These are phyloP conservation scores for Chaetorhynchus papuensis DNA, from an alignment of 2,113 vertebrate species.

Conservation along the genomic window DNA sequence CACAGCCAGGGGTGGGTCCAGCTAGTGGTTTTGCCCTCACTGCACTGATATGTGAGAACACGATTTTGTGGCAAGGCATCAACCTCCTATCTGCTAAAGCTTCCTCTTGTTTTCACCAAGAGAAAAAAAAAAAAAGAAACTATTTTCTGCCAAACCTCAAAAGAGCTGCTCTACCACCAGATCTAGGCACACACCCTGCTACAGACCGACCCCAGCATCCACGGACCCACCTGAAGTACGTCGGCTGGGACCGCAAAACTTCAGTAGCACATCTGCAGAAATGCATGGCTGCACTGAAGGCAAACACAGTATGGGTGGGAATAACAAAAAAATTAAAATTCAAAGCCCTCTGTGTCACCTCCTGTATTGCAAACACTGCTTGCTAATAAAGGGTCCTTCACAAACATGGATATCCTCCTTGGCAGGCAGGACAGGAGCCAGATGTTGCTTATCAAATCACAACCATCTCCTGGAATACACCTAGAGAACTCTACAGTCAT, in stretches of 20 bases:
- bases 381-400: not conserved
- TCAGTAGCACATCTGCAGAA: not conserved
- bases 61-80: not conserved
- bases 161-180: not conserved
- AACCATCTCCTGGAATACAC: not conserved
- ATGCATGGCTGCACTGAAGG: fast-evolving
- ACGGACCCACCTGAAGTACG: fast-evolving
- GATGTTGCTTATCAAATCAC: not conserved
- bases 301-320: fast-evolving
- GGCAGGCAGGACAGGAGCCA: not conserved
- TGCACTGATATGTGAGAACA: not conserved
- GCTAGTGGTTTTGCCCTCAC: not conserved
- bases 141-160: slow-evolving; percentile 23
- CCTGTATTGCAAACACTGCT: not conserved
- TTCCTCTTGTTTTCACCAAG: slow-evolving; percentile 11
- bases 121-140: not conserved
- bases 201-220: not conserved
- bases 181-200: not conserved
- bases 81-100: slow-evolving; percentile 26
- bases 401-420: not conserved
- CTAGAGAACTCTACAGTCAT: not conserved
- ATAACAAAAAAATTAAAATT: not conserved
- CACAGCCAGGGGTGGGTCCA: not conserved
- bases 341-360: not conserved
- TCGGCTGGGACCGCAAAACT: not conserved